Conservation (phyloP, 2,113 vertebrate genomes). For the Halichoeres trimaculatus region DNA sequence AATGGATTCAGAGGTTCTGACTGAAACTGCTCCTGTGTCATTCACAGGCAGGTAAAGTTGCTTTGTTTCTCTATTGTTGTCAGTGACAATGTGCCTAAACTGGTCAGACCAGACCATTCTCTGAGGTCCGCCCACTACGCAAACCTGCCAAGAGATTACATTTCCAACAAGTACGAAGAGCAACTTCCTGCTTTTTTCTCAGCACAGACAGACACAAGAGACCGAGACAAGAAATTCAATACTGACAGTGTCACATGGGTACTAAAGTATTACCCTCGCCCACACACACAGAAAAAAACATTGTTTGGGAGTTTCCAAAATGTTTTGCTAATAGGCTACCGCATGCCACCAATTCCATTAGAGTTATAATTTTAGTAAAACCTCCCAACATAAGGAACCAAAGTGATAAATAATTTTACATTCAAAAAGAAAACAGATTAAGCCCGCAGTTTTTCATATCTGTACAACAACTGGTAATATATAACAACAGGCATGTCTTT, state of each 20-base stretch:
- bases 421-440: neutral
- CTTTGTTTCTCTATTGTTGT: conserved; percentile 45
- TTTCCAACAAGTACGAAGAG: conserved; percentile 1
- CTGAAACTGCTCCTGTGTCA: conserved; percentile 40
- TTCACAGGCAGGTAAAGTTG: conserved; percentile 8
- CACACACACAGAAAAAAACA: neutral
- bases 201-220: conserved; percentile 2
- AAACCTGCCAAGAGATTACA: conserved; percentile 31
- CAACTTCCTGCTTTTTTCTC: neutral
- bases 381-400: neutral
- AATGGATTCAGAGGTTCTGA: neutral
- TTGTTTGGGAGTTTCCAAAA: neutral
- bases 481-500: no score
- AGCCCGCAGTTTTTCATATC: neutral
- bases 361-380: neutral
- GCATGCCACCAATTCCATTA: neutral
- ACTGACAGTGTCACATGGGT: conserved; percentile 23
- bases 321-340: neutral
- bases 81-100: conserved; percentile 60
- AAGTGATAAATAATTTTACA: neutral
- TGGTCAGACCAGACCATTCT: conserved; percentile 51
- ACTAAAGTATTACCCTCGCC: neutral
- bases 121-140: conserved; percentile 45
- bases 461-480: neutral
- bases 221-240: conserved; percentile 22